A percentile compares a stretch with the other conserved stretches of the same genome.
Evolutionary conservation across 2,797 vertebrate genomes (phyloP).

Genomic region (Bradypodion ventrale): DNA sequence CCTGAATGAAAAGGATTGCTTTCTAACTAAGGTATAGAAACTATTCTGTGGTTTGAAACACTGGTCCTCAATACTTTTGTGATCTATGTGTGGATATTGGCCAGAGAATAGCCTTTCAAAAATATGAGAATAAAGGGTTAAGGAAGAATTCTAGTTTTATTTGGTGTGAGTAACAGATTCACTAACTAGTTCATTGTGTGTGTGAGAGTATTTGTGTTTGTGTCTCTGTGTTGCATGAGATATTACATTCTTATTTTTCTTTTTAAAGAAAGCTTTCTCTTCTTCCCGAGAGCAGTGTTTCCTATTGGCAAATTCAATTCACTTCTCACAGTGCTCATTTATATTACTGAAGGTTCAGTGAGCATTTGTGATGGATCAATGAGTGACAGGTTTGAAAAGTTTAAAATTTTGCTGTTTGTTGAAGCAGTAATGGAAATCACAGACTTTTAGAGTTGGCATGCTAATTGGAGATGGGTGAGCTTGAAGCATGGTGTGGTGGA

Average conservation of each 20-base stretch:
- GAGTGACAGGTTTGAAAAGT: slow-evolving; percentile 49
- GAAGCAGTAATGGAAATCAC: slow-evolving; percentile 17
- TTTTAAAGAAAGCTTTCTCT: slow-evolving; percentile 4
- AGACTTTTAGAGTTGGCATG: slow-evolving; percentile 37
- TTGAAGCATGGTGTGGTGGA: slow-evolving; percentile 36
- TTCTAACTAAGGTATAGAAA: not conserved
- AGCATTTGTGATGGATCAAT: slow-evolving; percentile 46
- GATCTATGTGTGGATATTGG: not conserved
- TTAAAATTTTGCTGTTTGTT: slow-evolving; percentile 7
- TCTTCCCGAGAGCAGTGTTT: slow-evolving; percentile 26
- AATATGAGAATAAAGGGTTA: not conserved
- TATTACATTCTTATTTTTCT: slow-evolving; percentile 15
- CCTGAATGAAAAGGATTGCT: too few species aligned
- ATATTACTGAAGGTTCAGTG: slow-evolving; percentile 51
- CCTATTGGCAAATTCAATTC: slow-evolving; percentile 20
- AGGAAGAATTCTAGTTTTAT: not conserved
- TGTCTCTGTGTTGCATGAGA: slow-evolving; percentile 3
- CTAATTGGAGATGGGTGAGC: slow-evolving; percentile 32
- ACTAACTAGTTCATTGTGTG: slow-evolving; percentile 24
- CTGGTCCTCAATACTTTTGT: not conserved
- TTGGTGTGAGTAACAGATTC: not conserved
- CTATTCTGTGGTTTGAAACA: not conserved
- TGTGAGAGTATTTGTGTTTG: slow-evolving; percentile 29
- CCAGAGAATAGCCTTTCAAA: not conserved
- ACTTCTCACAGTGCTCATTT: slow-evolving; percentile 43